A percentile compares a stretch with the other conserved stretches of the same genome.
phyloP scores from a whole-genome alignment of 2,888 invertebrate species.

The Andrena flavipes region DNA sequence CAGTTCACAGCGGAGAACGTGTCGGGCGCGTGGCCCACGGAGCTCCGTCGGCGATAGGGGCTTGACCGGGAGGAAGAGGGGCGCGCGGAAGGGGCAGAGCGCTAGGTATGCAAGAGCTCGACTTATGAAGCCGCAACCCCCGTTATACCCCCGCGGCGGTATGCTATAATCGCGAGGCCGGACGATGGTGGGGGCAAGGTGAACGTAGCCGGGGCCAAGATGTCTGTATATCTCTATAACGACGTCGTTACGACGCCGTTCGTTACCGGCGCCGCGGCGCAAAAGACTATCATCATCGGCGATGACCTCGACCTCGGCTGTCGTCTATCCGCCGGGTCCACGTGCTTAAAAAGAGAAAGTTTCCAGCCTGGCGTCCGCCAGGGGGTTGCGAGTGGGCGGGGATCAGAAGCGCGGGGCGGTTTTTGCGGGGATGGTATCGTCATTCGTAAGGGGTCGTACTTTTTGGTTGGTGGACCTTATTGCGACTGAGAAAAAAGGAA shows the following conservation, averaged over 20 bases:
- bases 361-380: background rate
- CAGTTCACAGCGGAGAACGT: slow-evolving; percentile 58
- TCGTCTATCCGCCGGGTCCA: slow-evolving; percentile 52
- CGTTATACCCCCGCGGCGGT: slow-evolving; percentile 77
- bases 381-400: background rate
- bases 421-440: background rate
- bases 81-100: slow-evolving; percentile 16
- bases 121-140: slow-evolving; percentile 82
- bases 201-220: slow-evolving; percentile 76
- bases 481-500: background rate
- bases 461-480: background rate
- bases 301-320: slow-evolving; percentile 62
- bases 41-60: slow-evolving; percentile 39
- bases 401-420: background rate
- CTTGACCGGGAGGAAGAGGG: slow-evolving; percentile 26
- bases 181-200: slow-evolving; percentile 64
- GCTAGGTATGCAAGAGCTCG: slow-evolving; percentile 70
- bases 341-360: slow-evolving; percentile 35
- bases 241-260: slow-evolving; percentile 81
- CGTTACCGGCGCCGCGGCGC: slow-evolving; percentile 58
- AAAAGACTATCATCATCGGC: slow-evolving; percentile 54
- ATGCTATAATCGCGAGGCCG: slow-evolving; percentile 78
- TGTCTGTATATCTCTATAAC: slow-evolving; percentile 83
- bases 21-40: slow-evolving; percentile 1
- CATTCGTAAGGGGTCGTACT: background rate